Base-by-base conservation (phyloP, 2,797 vertebrate genomes). In the Australoheros facetus region DNA sequence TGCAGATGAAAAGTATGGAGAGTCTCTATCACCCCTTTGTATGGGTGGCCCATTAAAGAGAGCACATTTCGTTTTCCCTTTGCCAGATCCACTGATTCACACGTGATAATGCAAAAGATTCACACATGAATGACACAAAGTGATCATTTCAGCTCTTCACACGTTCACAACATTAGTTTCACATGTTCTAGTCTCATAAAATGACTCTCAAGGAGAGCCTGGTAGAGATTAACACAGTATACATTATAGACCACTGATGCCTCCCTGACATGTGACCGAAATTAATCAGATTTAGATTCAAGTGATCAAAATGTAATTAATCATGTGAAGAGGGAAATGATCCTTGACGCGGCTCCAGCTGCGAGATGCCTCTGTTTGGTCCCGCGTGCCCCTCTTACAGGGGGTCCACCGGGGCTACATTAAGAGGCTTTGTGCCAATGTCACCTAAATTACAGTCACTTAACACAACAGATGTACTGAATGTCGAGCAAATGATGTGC, bases 241-340 rank as follows among this genome's bases (percentile, higher is more conserved):
- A 97, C 97, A 97, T 97, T 97, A 96, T 86, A 82, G 90, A 91
- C 91, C 89, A 83, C 88, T 88, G 96, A 97, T 96, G 96, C 96
- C 97, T 97, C 97, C 81, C 90, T 97, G 97, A 98, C 98, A 97
- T 97, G 98, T 97, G 97, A 98, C 97, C 97, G 97, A 98, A 98
- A 99, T 98, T 98, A 99, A 99, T 99, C 97, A 97, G 98, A 97
- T 98, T 98, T 99, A 98, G 97, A 99, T 99, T 98, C 97, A 97
- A 98, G 97, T 98, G 98, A 98, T 99, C 98, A 99, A 98, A 98
- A 98, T 98, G 97, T 97, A 99, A 99, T 99, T 98, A 99, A 99
- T 99, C 98, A 98, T 97, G 97, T 98, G 97, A 97, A 97, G 97
- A 98, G 97, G 97, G 96, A 98, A 99, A 99, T 98, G 97, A 98